Base-by-base conservation (phyloP, 2,888 invertebrate genomes). In the Cremastinae sp. region DNA sequence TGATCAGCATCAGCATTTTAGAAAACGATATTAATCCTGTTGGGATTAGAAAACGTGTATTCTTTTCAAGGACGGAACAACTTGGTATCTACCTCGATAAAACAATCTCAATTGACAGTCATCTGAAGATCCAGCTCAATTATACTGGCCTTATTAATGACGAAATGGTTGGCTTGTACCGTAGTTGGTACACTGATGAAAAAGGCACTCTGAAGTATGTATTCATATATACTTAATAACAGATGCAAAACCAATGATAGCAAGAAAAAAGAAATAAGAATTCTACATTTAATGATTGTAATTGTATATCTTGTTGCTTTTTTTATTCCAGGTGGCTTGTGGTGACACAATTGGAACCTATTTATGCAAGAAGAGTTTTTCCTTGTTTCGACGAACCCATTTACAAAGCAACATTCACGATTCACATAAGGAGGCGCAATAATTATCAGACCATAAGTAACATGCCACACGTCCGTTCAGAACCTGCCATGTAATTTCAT, bases 301-400 rank as follows among this genome's bases (percentile, higher is more conserved):
- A n/a, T n/a, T n/a, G n/a, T n/a, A n/a, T n/a, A n/a, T n/a, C n/a
- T n/a, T n/a, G n/a, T n/a, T n/a, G n/a, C n/a, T n/a, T n/a, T n/a
- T n/a, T n/a, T 68, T 16, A 28, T 89, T 88, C 10, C 87, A 86
- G 90, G 10, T 92, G 92, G 85, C 79, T 90, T 14, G n/a, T n/a
- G n/a, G n/a, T n/a, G n/a, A n/a, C n/a, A n/a, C 98, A 98, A 90
- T 97, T 98, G 86, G 96, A 98, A 88, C 97, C 98, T 0, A 97
- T 97, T 0, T 96, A 96, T 90, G 98, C 98, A 0, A 93, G 98
- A 16, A 93, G 94, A 90, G 96, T 97, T 0, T 98, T 97, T 88
- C 98, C 98, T 0, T 98, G 98, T 87, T 97, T 98, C 86, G 98
- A 98, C 90, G 97, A 98, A 86, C 98, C 96, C 93, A 94, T 66